These are phyloP conservation scores for Lasiommata megera DNA, from an alignment of 2,888 invertebrate species.

Conservation along the genomic window DNA sequence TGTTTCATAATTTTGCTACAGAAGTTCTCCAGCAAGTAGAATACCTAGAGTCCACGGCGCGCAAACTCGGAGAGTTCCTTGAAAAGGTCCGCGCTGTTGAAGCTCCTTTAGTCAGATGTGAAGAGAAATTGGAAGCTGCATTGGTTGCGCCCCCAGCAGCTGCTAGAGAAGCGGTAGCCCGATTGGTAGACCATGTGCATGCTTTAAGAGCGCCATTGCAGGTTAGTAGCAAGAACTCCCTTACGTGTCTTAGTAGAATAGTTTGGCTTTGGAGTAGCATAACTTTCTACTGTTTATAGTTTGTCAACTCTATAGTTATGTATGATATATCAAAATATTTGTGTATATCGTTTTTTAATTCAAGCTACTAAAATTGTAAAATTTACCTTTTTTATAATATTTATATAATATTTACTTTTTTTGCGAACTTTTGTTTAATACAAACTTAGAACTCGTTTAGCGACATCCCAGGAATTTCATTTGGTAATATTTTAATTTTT, in stretches of 20 bases:
- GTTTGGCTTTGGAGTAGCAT: no score
- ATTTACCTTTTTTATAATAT: no score
- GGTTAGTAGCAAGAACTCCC: slow-evolving; percentile 39
- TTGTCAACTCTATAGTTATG: no score
- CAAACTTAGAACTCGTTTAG: no score
- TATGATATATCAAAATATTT: no score
- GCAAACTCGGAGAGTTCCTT: slow-evolving; percentile 90
- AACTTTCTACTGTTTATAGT: no score
- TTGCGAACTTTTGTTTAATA: no score
- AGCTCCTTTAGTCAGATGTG: slow-evolving; percentile 92
- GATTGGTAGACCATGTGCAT: slow-evolving; percentile 89
- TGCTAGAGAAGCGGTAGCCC: slow-evolving; percentile 93
- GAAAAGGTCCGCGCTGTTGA: slow-evolving; percentile 93
- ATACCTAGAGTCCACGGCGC: slow-evolving; percentile 90
- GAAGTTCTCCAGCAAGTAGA: slow-evolving; percentile 88
- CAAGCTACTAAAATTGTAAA: no score
- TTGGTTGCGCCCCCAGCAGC: slow-evolving; percentile 86
- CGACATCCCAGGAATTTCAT: no score
- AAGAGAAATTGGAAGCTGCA: slow-evolving; percentile 85
- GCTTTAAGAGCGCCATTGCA: slow-evolving; percentile 88
- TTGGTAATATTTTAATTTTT: no score
- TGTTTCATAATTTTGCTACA: slow-evolving; percentile 38
- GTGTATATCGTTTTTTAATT: no score
- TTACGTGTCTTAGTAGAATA: not conserved
- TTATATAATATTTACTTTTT: no score